Base-by-base conservation (phyloP, 92 coral and sea anemone species). In the Phenganax marumi region DNA sequence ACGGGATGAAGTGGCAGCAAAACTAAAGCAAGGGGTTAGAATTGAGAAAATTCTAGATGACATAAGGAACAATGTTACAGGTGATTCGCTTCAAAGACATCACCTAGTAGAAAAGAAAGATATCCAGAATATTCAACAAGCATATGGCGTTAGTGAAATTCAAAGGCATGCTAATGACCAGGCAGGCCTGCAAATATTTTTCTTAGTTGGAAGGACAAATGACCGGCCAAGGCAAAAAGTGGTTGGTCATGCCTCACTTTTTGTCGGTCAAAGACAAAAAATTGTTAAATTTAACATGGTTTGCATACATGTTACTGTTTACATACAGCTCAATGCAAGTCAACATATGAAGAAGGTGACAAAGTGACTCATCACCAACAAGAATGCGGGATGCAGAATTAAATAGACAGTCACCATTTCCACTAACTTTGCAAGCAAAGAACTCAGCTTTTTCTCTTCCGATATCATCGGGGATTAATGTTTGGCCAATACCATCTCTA, bases 351-450 rank as follows among this genome's bases (percentile, higher is more conserved):
- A 88, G 80, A 71, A 83, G 50, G 24, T 60, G 73, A 68, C 85
- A 72, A 56, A 82, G 83, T 25, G 84, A 75, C 26, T 89, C 85
- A 58, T 86, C 62, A 12, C 89, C 87, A 50, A 75, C 66, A 26
- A 85, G 74, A 14, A 77, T 52, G 84, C 86, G 52, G 19, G 85
- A 85, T 14, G 80, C 81, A 48, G 87, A 79, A 57, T 86, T 89
- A 65, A 23, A 86, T 43, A 86, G 79, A 53, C 84, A 85, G 62
- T 86, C 80, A 43, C 86, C 89, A 83, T 83, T 82, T 47, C 33
- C 75, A 19, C 63, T 85, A 52, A 85, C 51, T 72, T 79, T 63
- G 63, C 84, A 84, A 43, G 89, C 89, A 62, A 85, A 2, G 52
- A 50, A 73, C 19, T 21, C 16, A 8, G 58, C 25, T 24, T 73